Conservation (phyloP, 2,888 invertebrate species). For the Lutraria lutraria region DNA sequence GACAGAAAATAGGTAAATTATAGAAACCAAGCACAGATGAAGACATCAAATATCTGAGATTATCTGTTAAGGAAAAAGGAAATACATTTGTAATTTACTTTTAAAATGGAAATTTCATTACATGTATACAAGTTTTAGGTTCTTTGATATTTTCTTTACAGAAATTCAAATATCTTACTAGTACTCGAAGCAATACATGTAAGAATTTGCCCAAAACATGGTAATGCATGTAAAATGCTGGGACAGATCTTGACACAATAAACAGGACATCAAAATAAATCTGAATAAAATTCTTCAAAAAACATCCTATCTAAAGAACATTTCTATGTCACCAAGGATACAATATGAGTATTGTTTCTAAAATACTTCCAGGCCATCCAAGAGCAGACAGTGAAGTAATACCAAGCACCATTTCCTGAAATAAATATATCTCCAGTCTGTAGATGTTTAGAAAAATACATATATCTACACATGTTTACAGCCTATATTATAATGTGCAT, state of each 20-base stretch:
- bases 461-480: conserved; percentile 84
- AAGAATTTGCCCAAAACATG: too few relatives aligned
- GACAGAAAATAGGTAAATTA: conserved; percentile 91
- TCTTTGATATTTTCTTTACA: too few relatives aligned
- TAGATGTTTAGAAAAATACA: background rate
- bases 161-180: too few relatives aligned
- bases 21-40: conserved; percentile 97
- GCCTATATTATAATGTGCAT: too few relatives aligned
- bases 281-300: too few relatives aligned
- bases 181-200: too few relatives aligned
- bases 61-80: conserved; percentile 23
- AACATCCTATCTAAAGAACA: too few relatives aligned
- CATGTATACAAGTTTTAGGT: too few relatives aligned
- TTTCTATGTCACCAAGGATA: conserved; percentile 88
- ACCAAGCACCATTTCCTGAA: conserved; percentile 89
- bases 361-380: conserved; percentile 95
- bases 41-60: conserved; percentile 91
- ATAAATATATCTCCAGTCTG: conserved; percentile 24
- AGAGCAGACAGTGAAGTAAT: conserved; percentile 96
- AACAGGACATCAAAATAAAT: too few relatives aligned
- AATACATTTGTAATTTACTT: background rate
- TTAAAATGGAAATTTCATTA: too few relatives aligned
- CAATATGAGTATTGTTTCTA: conserved; percentile 96
- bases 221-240: too few relatives aligned
- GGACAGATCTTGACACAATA: too few relatives aligned